Percentiles rank a stretch among this genome's conserved stretches.
phyloP scores from a whole-genome alignment of 2,113 vertebrate genomes.

The Baryphthengus martii region DNA sequence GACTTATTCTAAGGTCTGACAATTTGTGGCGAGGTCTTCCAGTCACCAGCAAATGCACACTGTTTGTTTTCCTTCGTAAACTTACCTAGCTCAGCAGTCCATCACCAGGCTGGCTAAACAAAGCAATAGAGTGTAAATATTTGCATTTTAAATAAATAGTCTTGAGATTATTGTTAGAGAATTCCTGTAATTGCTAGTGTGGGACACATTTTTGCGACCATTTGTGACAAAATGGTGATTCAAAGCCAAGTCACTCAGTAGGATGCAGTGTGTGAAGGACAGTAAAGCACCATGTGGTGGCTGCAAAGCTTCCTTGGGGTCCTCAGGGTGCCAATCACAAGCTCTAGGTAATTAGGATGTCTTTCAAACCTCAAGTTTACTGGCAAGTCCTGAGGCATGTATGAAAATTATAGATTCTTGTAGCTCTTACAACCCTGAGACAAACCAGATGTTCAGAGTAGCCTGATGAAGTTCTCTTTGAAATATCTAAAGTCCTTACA shows the following conservation, averaged over 20 bases:
- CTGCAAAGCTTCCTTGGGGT: background rate
- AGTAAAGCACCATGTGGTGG: background rate
- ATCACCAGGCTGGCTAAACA: background rate
- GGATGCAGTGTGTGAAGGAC: background rate
- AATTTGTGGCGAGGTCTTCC: background rate
- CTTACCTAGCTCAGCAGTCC: background rate
- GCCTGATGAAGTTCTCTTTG: background rate
- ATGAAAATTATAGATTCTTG: background rate
- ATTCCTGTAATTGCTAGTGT: background rate
- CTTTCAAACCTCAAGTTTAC: background rate
- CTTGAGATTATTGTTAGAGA: background rate
- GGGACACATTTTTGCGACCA: background rate
- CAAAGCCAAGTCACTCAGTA: background rate
- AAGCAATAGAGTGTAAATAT: background rate
- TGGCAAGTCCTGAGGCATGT: background rate
- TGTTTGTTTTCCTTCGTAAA: background rate
- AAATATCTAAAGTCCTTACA: background rate
- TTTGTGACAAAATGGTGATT: background rate
- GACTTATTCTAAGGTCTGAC: background rate
- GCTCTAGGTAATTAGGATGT: background rate
- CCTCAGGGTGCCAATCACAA: background rate
- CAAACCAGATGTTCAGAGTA: background rate
- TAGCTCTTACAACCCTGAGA: background rate
- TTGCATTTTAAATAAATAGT: background rate
- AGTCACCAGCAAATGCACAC: background rate